phyloP scores from a whole-genome alignment of 2,113 vertebrate genomes.

The Jaculus jaculus region DNA sequence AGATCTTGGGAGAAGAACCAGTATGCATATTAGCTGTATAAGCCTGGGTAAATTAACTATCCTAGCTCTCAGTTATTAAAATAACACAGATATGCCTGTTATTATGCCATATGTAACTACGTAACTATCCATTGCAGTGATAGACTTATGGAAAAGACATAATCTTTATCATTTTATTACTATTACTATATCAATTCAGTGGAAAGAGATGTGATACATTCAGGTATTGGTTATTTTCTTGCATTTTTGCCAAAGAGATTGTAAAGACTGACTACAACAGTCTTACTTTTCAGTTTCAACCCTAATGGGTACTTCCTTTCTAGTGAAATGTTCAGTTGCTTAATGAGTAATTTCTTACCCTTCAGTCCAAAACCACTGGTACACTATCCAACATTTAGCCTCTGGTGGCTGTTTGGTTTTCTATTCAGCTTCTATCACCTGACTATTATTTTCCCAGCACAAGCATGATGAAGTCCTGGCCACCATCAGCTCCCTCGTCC shows the following conservation, averaged over 20 bases:
- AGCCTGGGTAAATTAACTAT: not conserved
- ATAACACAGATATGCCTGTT: not conserved
- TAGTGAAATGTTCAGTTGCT: slow-evolving; percentile 8
- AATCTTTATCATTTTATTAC: not conserved
- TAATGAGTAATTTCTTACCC: not conserved
- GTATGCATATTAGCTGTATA: not conserved
- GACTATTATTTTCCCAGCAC: not conserved
- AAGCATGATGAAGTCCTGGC: not conserved
- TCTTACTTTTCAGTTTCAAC: slow-evolving; percentile 47
- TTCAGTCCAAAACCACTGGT: not conserved
- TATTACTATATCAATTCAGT: not conserved
- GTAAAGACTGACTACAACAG: not conserved
- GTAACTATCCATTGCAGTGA: not conserved
- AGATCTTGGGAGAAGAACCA: not conserved
- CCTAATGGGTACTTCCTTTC: slow-evolving; percentile 37
- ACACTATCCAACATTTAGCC: not conserved
- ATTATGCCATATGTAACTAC: no score
- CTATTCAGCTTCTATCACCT: not conserved
- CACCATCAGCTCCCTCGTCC: not conserved
- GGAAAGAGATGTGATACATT: not conserved
- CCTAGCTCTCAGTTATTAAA: not conserved
- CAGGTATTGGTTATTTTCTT: not conserved
- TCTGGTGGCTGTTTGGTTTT: not conserved
- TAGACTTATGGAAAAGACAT: not conserved
- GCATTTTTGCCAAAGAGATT: not conserved